Evolutionary conservation across 2,113 vertebrate genomes (phyloP), one percentile per base, ranked within the genome.

Genomic region (Microcebus griseorufus): DNA sequence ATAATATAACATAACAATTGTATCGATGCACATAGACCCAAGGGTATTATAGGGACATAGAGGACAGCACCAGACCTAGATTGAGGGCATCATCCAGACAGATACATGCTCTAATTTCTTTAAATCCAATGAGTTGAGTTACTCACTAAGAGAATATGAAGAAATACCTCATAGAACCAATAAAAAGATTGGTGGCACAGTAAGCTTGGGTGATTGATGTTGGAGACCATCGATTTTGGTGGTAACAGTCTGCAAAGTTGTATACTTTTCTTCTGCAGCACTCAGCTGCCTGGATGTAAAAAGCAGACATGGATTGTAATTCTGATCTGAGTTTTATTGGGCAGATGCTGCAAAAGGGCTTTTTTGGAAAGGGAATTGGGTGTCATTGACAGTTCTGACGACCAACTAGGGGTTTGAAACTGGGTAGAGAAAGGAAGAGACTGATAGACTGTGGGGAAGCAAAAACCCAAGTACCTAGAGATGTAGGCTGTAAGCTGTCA

Each of bases 91-190:
- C 79, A 85, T 27, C 25, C 51, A 84, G 32, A 22, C 55, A 95
- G 53, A 72, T 67, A 81, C 0, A 0, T 91, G 70, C 51, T 83
- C n/a, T 84, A 80, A 87, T 55, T 90, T 94, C 34, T 96, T 84
- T 94, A 67, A 87, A 79, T 88, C 12, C 25, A 84, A 1, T 84
- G 27, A 92, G 18, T 37, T 96, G 25, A 95, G 32, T 64, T 25
- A n/a, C 51, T 85, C 55, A 90, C 37, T 81, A 60, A 93, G 78
- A 83, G 88, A 78, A 88, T 88, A 20, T 65, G 60, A 79, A 94
- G 45, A 90, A 95, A 48, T 80, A 58, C n/a, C 53, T 72, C 62
- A 81, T 17, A 48, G 32, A 83, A 84, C n/a, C 90, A 88, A 94
- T 88, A 25, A 84, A 92, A 95, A 72, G 45, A 72, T 72, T 69